Evolutionary conservation across 2,113 vertebrate genomes (phyloP).

Genomic region (Plotosus lineatus): DNA sequence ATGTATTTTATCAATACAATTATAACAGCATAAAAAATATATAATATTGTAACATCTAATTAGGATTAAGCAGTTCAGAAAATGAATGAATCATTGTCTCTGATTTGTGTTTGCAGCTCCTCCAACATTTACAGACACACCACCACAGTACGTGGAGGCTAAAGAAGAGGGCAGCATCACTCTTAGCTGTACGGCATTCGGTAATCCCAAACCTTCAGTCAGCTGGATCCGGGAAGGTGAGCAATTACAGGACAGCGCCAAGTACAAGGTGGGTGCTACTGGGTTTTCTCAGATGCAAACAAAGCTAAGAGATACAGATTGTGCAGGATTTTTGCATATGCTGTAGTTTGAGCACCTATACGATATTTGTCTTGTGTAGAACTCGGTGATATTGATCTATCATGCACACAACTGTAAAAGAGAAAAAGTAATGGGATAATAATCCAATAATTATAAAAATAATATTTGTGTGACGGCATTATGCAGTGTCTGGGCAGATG

Average conservation of each 20-base stretch:
- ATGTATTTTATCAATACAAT: too few relatives aligned
- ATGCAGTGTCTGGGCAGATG: neutral
- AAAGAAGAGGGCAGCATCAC: conserved; percentile 91
- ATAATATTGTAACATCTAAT: too few relatives aligned
- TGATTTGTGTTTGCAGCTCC: conserved; percentile 78
- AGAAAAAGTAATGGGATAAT: too few relatives aligned
- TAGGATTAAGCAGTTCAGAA: neutral
- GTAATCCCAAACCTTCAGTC: conserved; percentile 94
- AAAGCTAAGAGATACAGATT: neutral
- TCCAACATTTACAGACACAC: conserved; percentile 93
- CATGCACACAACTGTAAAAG: neutral
- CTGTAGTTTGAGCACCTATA: neutral
- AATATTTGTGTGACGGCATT: too few relatives aligned
- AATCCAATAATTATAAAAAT: too few relatives aligned
- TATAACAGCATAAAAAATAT: too few relatives aligned
- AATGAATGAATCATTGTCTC: neutral
- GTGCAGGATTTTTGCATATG: neutral
- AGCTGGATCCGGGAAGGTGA: conserved; percentile 90
- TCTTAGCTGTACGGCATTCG: conserved; percentile 92
- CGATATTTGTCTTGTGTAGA: neutral
- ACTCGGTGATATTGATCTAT: neutral
- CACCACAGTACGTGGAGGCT: conserved; percentile 93
- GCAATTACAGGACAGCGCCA: conserved; percentile 80
- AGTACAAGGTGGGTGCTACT: conserved; percentile 84
- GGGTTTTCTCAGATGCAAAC: neutral